Evolutionary conservation across 1,140 invertebrate genomes (phyloP).

Genomic region (Aphis gossypii): DNA sequence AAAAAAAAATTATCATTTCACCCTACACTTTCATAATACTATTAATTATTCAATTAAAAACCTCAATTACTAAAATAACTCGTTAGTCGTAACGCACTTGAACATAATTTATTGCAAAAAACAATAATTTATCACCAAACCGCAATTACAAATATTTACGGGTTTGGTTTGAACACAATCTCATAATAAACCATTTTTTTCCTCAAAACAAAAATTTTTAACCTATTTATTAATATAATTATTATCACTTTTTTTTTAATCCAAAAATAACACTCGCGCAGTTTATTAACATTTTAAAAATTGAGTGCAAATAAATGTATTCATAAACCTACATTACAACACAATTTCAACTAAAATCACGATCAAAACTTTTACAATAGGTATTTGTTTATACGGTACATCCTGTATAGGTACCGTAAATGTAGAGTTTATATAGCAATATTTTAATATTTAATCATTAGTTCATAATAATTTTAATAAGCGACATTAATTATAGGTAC

Average conservation of each 20-base stretch:
- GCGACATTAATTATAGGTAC: not conserved
- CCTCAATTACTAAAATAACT: not conserved
- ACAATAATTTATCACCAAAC: constrained; percentile 5
- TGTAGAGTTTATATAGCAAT: not conserved
- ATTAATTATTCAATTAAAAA: constrained; percentile 34
- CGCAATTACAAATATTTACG: not conserved
- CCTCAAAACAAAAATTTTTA: not conserved
- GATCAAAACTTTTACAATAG: not conserved
- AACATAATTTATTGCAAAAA: not conserved
- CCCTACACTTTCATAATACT: not conserved
- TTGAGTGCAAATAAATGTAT: not conserved
- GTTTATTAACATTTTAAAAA: not conserved
- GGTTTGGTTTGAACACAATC: not conserved
- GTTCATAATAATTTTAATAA: not conserved
- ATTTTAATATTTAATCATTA: not conserved
- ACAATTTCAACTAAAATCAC: not conserved
- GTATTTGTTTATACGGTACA: not conserved
- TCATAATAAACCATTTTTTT: not conserved
- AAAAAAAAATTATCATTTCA: not conserved
- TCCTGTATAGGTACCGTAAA: not conserved
- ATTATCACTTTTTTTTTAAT: not conserved
- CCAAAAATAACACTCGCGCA: not conserved
- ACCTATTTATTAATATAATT: not conserved
- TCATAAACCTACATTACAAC: not conserved
- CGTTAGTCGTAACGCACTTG: not conserved